These are phyloP conservation scores for Stegastes partitus DNA, from an alignment of 2,113 vertebrate species.

Conservation along the genomic window DNA sequence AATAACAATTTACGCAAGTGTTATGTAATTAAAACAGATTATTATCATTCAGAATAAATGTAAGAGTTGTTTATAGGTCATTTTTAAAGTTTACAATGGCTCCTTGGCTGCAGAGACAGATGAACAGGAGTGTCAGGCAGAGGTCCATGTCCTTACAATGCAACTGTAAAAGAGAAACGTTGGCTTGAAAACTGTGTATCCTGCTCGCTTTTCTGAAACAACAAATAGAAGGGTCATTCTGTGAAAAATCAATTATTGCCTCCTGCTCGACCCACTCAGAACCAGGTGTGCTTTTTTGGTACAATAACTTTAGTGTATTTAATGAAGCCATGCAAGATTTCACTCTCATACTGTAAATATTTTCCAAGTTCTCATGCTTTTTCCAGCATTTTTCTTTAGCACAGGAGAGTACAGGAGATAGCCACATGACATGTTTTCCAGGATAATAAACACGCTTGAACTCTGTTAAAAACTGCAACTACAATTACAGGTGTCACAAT, in stretches of 20 bases:
- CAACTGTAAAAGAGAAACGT: constrained; percentile 62
- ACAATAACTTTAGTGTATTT: too few species aligned
- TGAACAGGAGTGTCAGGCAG: constrained; percentile 82
- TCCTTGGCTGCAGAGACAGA: constrained; percentile 80
- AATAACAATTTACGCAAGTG: neutral
- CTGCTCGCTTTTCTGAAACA: neutral
- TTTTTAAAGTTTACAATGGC: constrained; percentile 75
- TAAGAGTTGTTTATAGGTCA: neutral
- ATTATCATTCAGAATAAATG: neutral
- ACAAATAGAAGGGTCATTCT: neutral
- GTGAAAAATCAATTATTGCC: too few species aligned
- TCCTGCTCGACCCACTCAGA: too few species aligned
- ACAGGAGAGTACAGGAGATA: too few species aligned
- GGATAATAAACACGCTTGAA: too few species aligned
- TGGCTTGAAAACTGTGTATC: neutral
- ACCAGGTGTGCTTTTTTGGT: too few species aligned
- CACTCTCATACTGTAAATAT: too few species aligned
- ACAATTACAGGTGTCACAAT: too few species aligned
- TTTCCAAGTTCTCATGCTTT: neutral
- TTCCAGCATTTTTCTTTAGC: too few species aligned
- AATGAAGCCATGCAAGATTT: too few species aligned
- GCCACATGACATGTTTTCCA: too few species aligned
- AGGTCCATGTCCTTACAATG: constrained; percentile 81
- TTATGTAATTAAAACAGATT: neutral
- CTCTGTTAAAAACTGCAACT: too few species aligned